Evolutionary conservation across 2,113 vertebrate species (phyloP), one percentile per base, ranked within the genome.

Genomic region (Rhagologus leucostigma): DNA sequence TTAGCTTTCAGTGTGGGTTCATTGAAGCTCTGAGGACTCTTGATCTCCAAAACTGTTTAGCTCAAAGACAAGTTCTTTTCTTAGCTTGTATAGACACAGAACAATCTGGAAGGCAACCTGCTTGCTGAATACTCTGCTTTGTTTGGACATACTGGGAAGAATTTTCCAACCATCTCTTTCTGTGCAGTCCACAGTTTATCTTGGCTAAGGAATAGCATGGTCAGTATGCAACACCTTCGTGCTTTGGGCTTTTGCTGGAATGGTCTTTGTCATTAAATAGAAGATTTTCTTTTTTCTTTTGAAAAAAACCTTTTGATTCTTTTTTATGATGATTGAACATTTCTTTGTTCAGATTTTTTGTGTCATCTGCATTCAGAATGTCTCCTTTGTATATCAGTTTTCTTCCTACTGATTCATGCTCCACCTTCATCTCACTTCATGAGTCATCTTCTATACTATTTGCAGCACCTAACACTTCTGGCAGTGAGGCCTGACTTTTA

Each of bases 361-460:
- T 93, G 74, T 88, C 82, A 91, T 83, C 63, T 64, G 52, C 52
- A 86, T 84, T 91, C 63, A 92, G 52, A 88, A 83, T 0, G 1
- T 81, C 92, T 91, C 87, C 59, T 95, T 94, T 90, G 95, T 95
- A 44, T 59, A 93, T 71, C 52, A 52, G 86, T 93, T 95, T 93
- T 93, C 92, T 90, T 86, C 85, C 83, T 67, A 88, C 94, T 91
- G 93, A 93, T 83, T 96, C 95, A 91, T 93, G 79, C 56, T 90
- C 78, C 82, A 91, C 90, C 95, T 95, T 95, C 79, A 69, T 90
- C 79, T 93, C 90, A 77, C 87, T 74, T 80, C 71, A 75, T 97
- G 96, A 97, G 59, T 96, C 96, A 97, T 91, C 68, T 78, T 77
- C 90, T 29, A 60, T 63, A 93, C 95, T 94, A 88, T 96, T 93